These are phyloP conservation scores for Tetrax tetrax DNA, from an alignment of 2,113 vertebrate species.

Conservation along the genomic window DNA sequence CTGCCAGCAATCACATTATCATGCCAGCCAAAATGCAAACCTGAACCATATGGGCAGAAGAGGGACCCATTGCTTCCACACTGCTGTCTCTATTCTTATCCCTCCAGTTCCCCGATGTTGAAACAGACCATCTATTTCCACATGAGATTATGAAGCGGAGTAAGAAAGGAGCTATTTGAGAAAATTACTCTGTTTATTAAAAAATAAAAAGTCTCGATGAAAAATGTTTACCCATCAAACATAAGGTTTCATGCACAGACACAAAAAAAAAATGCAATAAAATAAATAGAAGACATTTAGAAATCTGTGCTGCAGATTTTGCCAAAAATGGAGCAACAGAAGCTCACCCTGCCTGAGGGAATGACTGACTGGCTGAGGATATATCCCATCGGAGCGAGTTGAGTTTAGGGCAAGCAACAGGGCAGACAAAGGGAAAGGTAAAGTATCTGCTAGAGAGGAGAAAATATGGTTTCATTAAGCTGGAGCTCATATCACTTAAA, in stretches of 20 bases:
- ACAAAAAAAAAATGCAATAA: conserved; percentile 51
- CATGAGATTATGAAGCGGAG: neutral
- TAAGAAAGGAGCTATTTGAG: conserved; percentile 18
- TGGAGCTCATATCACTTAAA: neutral
- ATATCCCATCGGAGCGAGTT: neutral
- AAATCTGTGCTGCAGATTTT: conserved; percentile 64
- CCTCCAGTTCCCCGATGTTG: conserved; percentile 30
- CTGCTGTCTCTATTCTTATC: conserved; percentile 48
- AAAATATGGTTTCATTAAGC: conserved; percentile 30
- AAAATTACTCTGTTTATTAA: conserved; percentile 47
- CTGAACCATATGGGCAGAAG: conserved; percentile 78
- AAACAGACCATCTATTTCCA: conserved; percentile 64
- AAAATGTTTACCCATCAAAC: conserved; percentile 55
- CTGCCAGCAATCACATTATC: conserved; percentile 76
- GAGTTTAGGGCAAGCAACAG: neutral
- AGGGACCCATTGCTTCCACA: conserved; percentile 66
- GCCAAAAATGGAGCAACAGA: conserved; percentile 60
- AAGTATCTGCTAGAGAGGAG: neutral
- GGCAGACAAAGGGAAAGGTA: conserved; percentile 18
- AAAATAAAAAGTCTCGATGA: conserved; percentile 44
- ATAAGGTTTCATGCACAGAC: conserved; percentile 56
- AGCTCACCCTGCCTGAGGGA: conserved; percentile 49
- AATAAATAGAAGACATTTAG: conserved; percentile 62
- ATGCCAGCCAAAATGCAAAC: conserved; percentile 79
- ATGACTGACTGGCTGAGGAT: conserved; percentile 26